Evolutionary conservation across 2,888 invertebrate species (phyloP), one percentile per base, ranked within the genome.

Genomic region (Melanostoma mellinum): DNA sequence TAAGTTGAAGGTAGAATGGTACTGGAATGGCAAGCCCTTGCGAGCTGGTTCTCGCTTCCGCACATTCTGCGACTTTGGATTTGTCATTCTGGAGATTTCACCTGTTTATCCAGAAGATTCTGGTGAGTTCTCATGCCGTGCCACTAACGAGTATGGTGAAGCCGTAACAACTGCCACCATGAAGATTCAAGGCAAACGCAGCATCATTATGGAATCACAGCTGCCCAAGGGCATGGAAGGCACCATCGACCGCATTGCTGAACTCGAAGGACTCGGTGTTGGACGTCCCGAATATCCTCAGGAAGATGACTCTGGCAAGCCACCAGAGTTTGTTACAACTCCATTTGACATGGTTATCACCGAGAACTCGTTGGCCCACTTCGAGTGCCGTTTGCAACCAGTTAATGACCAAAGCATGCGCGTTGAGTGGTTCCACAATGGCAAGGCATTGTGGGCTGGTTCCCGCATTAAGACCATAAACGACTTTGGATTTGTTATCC

Each of bases 351-450:
- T 97, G 79, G 94, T 95, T 30, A 92, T 98, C 52, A 93, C 94
- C 6, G 98, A 98, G 92, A 97, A 97, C 88, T 95, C 96, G 4
- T 93, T 97, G 79, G 98, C 98, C 58, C 97, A 98, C 92, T 98
- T 98, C 88, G 98, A 98, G 91, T 97, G 97, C 88, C 94, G 97
- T 72, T 92, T 98, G 74, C 94, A 95, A 86, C 98, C 98, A 20
- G 94, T 97, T 10, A 97, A 97, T 88, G 98, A 98, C 91, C 96
- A 97, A 4, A 97, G 97, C 88, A 96, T 98, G 96, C 93, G 96
- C 86, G 97, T 98, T 8, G 98, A 99, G 92, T 99, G 99, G 99
- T 99, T 94, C 94, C 98, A 98, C 89, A 98, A 99, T 90, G 99
- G 98, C 52, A 96, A 98, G 91, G 95, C 98, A 3, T 93, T 99